Percentiles rank a stretch among this genome's conserved stretches.
phyloP scores from a whole-genome alignment of 1,140 invertebrate species.

The Drosophila varians region DNA sequence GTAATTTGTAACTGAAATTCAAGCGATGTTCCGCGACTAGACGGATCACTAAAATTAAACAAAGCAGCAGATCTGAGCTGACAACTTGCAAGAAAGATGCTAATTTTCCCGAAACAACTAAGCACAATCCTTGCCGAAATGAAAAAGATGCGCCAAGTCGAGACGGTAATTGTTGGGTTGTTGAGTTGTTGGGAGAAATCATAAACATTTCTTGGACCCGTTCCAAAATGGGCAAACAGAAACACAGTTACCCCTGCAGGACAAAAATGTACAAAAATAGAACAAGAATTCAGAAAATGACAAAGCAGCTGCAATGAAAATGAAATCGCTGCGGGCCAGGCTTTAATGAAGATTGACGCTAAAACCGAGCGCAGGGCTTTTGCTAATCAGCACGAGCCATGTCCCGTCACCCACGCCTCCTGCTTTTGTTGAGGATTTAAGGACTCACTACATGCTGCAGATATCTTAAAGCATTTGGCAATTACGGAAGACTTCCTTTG shows the following conservation, averaged over 20 bases:
- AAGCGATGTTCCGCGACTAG: background rate
- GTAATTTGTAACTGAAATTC: constrained; percentile 11
- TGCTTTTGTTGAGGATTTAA: background rate
- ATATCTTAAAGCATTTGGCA: constrained; percentile 25
- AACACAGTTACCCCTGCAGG: background rate
- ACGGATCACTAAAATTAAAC: constrained; percentile 20
- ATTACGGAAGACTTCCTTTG: constrained; percentile 10
- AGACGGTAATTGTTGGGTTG: constrained; percentile 26
- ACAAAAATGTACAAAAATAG: constrained; percentile 2
- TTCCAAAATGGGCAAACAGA: constrained; percentile 37
- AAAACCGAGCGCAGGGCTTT: constrained; percentile 27
- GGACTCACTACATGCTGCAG: background rate
- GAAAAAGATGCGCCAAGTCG: constrained; percentile 36
- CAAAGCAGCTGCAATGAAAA: constrained; percentile 43
- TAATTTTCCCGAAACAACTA: constrained; percentile 34
- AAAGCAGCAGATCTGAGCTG: constrained; percentile 1
- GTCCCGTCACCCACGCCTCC: background rate
- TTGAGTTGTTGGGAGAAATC: constrained; percentile 31
- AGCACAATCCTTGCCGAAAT: constrained; percentile 23
- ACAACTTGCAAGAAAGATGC: constrained; percentile 30
- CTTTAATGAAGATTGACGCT: constrained; percentile 48
- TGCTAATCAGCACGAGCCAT: constrained; percentile 30
- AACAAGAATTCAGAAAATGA: constrained; percentile 9
- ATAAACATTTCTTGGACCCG: constrained; percentile 53
- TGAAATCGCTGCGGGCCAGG: constrained; percentile 28